Evolutionary conservation across 1,140 invertebrate species (phyloP), one percentile per base, ranked within the genome.

Genomic region (Stenopsyche tienmushanensis): DNA sequence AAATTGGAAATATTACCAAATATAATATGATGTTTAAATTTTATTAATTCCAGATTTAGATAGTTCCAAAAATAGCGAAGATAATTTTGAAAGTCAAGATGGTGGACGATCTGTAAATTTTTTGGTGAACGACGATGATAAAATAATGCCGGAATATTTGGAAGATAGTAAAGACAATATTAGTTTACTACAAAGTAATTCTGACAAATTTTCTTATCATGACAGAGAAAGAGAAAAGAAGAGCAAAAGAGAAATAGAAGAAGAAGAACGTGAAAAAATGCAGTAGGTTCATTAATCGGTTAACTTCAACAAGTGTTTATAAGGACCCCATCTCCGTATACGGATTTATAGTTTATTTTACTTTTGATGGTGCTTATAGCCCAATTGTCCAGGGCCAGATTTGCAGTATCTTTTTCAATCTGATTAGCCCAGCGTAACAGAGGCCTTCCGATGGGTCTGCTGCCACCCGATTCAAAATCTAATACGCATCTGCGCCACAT

Each of bases 231-330:
- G 80, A 69, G 86, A 88, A 72, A 82, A 83, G 29, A 92, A 91
- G 77, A 89, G 83, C 67, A 91, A 88, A 75, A 90, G 88, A 66
- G 91, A 94, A 78, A 73, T 94, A 1, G 92, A 95, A 77, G 91
- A 94, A 76, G 92, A 94, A 73, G 92, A 94, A 77, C 79, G 93
- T 68, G 92, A 95, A 76, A 92, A 91, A 74, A 95, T 95, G 92
- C 92, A 94, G 91, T 93, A 79, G 82, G 86, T 86, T 25, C 18
- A 58, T 18, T 58, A 15, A 63, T n/a, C n/a, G n/a, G n/a, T n/a
- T n/a, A n/a, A n/a, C n/a, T n/a, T n/a, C n/a, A n/a, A n/a, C n/a
- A n/a, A n/a, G n/a, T n/a, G n/a, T n/a, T n/a, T n/a, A n/a, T n/a
- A n/a, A n/a, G n/a, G n/a, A n/a, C n/a, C n/a, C n/a, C n/a, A n/a